These are phyloP conservation scores for Ceratotherium simum DNA, from an alignment of 2,113 vertebrate genomes.

Conservation along the genomic window DNA sequence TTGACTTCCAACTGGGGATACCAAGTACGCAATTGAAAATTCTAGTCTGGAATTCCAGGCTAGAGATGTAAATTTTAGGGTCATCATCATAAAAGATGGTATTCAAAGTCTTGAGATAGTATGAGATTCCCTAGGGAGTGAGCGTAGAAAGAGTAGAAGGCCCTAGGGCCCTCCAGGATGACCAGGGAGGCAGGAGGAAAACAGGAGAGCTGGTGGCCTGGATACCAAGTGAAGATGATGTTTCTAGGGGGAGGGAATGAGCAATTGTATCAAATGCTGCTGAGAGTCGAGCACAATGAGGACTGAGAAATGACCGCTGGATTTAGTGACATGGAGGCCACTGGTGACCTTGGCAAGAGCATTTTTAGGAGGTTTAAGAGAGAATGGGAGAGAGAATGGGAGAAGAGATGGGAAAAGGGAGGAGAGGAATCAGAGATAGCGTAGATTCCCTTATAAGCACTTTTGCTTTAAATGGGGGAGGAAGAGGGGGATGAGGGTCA, in stretches of 20 bases:
- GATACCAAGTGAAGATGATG: not conserved
- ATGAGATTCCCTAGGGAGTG: not conserved
- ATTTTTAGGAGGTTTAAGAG: not conserved
- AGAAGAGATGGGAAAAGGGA: not conserved
- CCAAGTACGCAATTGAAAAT: not conserved
- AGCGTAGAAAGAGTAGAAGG: not conserved
- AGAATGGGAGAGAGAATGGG: not conserved
- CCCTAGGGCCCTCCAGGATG: rapidly evolving
- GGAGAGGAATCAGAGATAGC: not conserved
- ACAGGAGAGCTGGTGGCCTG: not conserved
- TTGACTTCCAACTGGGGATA: not conserved
- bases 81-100: not conserved
- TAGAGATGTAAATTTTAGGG: not conserved
- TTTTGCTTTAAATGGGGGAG: not conserved
- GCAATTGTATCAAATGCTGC: not conserved
- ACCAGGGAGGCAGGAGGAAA: not conserved
- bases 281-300: not conserved
- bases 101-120: not conserved
- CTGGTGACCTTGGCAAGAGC: not conserved
- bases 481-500: not conserved
- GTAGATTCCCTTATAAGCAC: not conserved
- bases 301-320: not conserved
- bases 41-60: not conserved
- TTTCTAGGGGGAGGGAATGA: not conserved
- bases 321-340: not conserved